These are phyloP conservation scores for Bursaphelenchus okinawaensis DNA, from an alignment of 2,888 invertebrate genomes.

Conservation along the genomic window DNA sequence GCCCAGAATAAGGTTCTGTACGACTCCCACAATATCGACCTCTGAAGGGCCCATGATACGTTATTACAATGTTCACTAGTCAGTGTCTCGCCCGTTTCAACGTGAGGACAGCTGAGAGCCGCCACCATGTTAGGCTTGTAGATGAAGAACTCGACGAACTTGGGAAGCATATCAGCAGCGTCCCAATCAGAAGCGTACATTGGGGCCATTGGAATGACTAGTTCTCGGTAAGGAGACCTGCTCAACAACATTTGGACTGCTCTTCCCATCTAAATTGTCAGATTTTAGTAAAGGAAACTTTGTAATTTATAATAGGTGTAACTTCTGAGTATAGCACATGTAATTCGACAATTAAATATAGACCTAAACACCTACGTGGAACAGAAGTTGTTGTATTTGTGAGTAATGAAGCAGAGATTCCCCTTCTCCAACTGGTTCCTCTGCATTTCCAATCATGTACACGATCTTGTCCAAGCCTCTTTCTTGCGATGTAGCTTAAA, in stretches of 20 bases:
- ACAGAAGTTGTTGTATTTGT: slow-evolving; percentile 46
- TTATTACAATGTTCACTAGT: slow-evolving; percentile 38
- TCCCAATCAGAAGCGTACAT: slow-evolving; percentile 79
- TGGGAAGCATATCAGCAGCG: slow-evolving; percentile 75
- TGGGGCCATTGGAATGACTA: slow-evolving; percentile 59
- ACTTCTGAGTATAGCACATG: too few species aligned
- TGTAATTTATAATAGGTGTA: too few species aligned
- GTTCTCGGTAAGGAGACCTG: slow-evolving; percentile 69
- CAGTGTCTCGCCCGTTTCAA: slow-evolving; percentile 37
- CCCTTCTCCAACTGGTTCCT: slow-evolving; percentile 31
- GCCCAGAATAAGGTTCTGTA: slow-evolving; percentile 56
- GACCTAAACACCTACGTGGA: slow-evolving; percentile 29
- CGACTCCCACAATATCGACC: slow-evolving; percentile 51
- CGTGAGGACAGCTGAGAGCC: slow-evolving; percentile 44
- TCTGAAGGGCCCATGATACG: slow-evolving; percentile 40
- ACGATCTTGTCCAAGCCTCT: slow-evolving; percentile 52
- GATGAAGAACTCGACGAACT: slow-evolving; percentile 66
- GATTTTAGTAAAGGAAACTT: too few species aligned
- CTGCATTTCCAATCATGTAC: slow-evolving; percentile 48
- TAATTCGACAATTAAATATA: too few species aligned
- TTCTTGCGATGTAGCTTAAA: slow-evolving; percentile 40
- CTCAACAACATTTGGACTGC: slow-evolving; percentile 79
- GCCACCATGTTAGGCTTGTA: slow-evolving; percentile 49
- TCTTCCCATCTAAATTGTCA: slow-evolving; percentile 77
- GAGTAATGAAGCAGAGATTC: slow-evolving; percentile 45